phyloP scores from a whole-genome alignment of 2,113 vertebrate species.

The Eidolon helvum region DNA sequence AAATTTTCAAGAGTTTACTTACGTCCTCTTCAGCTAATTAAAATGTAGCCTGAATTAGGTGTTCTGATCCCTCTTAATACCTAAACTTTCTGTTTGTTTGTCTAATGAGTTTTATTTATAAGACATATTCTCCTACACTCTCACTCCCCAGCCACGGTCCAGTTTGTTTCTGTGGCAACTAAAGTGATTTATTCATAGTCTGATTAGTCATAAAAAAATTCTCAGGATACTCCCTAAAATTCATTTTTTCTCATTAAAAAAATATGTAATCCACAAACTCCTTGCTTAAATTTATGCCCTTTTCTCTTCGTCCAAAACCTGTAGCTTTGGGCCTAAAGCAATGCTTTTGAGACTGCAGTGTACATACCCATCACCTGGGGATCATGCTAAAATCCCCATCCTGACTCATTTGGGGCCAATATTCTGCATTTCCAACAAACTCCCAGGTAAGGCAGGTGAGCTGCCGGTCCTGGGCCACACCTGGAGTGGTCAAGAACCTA shows the following conservation, averaged over 20 bases:
- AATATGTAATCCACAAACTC: background rate
- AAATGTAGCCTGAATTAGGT: background rate
- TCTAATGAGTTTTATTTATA: background rate
- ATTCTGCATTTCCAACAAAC: background rate
- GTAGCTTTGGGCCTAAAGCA: background rate
- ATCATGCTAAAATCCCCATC: background rate
- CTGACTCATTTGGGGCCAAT: background rate
- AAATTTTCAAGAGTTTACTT: background rate
- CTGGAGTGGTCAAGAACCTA: background rate
- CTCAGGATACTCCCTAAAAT: background rate
- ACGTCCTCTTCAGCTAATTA: background rate
- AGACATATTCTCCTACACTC: background rate
- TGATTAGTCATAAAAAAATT: background rate
- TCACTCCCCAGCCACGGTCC: background rate
- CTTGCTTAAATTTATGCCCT: background rate
- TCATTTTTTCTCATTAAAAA: slow-evolving; percentile 35
- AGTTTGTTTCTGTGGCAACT: background rate
- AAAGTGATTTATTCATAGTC: background rate
- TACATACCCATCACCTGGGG: background rate
- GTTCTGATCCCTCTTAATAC: background rate
- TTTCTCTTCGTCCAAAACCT: background rate
- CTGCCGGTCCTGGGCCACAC: background rate
- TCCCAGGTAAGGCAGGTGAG: background rate
- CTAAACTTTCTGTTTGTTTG: background rate
- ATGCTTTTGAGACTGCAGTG: background rate